Base-by-base conservation (phyloP, 2,113 vertebrate species). In the Prietella phreatophila region DNA sequence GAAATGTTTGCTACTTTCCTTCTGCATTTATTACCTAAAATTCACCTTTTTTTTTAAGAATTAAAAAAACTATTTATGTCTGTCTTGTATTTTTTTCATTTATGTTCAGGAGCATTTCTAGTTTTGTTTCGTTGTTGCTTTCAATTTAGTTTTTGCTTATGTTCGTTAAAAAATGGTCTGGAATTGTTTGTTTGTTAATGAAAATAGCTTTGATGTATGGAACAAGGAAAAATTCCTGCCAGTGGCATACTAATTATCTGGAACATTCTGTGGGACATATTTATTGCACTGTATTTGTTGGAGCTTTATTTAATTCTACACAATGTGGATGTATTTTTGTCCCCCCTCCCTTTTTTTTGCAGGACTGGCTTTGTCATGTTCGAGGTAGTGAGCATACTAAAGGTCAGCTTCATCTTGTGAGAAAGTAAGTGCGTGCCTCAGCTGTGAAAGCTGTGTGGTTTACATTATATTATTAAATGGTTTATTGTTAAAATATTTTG, bases 371-470 rank as follows among this genome's bases (percentile, higher is more conserved):
- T 3, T 39, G 89, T 42, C 94, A 95, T 81, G 65, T 93, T 50
- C 93, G 92, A 14, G 65, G 88, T n/a, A 27, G 89, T 33, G 87
- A 85, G 14, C 94, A 95, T 91, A 93, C 94, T 5, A 89, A 94
- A 14, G 91, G 91, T 88, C 94, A 94, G 88, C 93, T 94, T 67
- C 27, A 1, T 36, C 92, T 95, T 81, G 91, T 95, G 76, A 92
- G 94, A 86, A 87, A 47, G 95, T 95, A 63, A 91, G 94, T 91
- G 4, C 14, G 2, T 61, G 58, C 14, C 15, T 30, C 50, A 55
- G 27, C 14, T 1, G 1, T 55, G n/a, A 79, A 79, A 17, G 27
- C 14, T 10, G 50, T 55, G 27, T 79, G 42, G 33, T 42, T 42
- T 75, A 25, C 7, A 42, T 33, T 1, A 19, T 56, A 14, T 67